These are phyloP conservation scores for Agelas oroides DNA, from an alignment of 37 sponge, comb jelly and placozoan species.

Conservation along the genomic window DNA sequence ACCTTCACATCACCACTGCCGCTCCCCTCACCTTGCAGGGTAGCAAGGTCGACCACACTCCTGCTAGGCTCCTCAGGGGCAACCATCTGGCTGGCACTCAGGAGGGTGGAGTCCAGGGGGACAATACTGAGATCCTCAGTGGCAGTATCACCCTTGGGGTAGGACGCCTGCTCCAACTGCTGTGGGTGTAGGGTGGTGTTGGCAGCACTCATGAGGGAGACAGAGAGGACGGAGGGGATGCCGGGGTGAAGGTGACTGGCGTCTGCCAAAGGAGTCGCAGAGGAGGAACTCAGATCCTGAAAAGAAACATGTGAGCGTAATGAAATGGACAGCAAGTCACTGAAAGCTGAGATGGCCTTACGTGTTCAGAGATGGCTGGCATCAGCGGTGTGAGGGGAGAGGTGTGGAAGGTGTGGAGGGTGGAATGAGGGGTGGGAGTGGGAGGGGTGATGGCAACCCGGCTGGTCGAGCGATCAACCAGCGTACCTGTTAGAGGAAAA, in stretches of 20 bases:
- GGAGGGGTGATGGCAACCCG: background rate
- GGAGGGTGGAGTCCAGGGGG: constrained; percentile 11
- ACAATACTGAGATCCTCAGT: background rate
- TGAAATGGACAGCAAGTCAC: too few species aligned
- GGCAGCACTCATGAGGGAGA: background rate
- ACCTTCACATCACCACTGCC: too few species aligned
- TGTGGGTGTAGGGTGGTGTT: background rate
- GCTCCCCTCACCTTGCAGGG: background rate
- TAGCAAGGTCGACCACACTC: background rate
- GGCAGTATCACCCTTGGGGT: background rate
- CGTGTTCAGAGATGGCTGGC: too few species aligned
- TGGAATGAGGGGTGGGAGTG: background rate
- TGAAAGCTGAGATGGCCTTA: too few species aligned
- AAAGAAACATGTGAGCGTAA: too few species aligned
- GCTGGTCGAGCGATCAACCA: background rate
- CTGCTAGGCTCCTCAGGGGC: too few species aligned
- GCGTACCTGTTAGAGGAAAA: background rate
- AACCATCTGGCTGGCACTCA: too few species aligned
- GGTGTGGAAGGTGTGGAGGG: background rate
- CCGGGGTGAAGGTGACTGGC: background rate
- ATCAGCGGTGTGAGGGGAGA: background rate
- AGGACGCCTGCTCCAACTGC: background rate
- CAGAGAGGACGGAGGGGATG: background rate
- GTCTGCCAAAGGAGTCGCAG: background rate
- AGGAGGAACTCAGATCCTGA: background rate